These are phyloP conservation scores for Plodia interpunctella DNA, from an alignment of 1,140 invertebrate genomes.

Conservation along the genomic window DNA sequence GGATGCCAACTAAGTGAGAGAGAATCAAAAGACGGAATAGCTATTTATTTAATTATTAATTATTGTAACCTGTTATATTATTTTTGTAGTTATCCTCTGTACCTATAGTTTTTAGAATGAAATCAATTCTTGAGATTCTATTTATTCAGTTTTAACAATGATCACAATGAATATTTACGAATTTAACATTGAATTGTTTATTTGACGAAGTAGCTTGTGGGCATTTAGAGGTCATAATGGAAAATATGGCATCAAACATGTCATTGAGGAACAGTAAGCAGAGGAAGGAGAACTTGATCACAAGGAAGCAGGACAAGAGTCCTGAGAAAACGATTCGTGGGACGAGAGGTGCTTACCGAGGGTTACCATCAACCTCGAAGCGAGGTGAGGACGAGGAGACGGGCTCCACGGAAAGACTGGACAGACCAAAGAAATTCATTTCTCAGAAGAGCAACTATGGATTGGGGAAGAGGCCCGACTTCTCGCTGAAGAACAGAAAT, in stretches of 20 bases:
- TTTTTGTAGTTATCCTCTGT: conserved; percentile 37
- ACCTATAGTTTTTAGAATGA: conserved; percentile 27
- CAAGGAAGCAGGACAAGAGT: conserved; percentile 74
- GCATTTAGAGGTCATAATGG: conserved; percentile 55
- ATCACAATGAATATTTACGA: conserved; percentile 27
- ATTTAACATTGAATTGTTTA: conserved; percentile 2
- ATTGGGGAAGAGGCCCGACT: conserved; percentile 67
- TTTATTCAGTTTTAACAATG: conserved; percentile 33
- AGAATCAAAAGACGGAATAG: conserved; percentile 73
- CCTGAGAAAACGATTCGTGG: conserved; percentile 71
- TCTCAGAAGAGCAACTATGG: conserved; percentile 65
- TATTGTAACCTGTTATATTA: conserved; percentile 25
- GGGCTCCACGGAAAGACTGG: conserved; percentile 64
- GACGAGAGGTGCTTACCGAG: conserved; percentile 62
- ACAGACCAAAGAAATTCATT: conserved; percentile 71
- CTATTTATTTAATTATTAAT: conserved; percentile 68
- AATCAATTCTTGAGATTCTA: conserved; percentile 33
- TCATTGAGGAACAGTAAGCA: conserved; percentile 65
- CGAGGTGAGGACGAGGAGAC: conserved; percentile 61
- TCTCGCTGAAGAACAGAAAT: conserved; percentile 67
- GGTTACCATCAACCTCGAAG: conserved; percentile 56
- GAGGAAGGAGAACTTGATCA: conserved; percentile 68
- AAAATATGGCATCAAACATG: conserved; percentile 71
- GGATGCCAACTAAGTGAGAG: conserved; percentile 66
- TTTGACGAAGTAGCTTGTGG: conserved; percentile 21